These are phyloP conservation scores for Cygnus atratus DNA, from an alignment of 2,113 vertebrate genomes.

Conservation along the genomic window DNA sequence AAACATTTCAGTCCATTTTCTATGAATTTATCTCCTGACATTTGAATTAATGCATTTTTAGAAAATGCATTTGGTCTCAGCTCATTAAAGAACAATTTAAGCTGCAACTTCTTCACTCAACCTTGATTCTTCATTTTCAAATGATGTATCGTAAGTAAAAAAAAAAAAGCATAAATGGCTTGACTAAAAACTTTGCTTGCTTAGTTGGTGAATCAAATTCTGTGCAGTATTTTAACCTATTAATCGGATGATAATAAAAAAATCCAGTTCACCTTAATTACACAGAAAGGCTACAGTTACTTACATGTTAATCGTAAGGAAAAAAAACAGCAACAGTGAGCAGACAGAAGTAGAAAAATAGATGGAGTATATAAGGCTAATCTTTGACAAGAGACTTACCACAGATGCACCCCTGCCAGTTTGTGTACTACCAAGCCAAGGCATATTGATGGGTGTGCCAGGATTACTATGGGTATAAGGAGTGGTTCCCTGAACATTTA, in stretches of 20 bases:
- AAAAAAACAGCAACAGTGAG: not conserved
- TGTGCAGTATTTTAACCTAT: not conserved
- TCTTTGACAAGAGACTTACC: slow-evolving; percentile 77
- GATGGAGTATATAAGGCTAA: not conserved
- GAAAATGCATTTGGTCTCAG: not conserved
- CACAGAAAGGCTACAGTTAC: not conserved
- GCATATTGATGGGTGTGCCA: slow-evolving; percentile 97
- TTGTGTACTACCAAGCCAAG: slow-evolving; percentile 93
- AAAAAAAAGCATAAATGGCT: not conserved
- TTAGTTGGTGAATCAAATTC: not conserved
- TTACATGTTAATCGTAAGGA: not conserved
- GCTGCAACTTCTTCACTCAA: not conserved
- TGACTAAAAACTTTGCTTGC: not conserved
- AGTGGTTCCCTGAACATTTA: slow-evolving; percentile 88
- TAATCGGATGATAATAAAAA: not conserved
- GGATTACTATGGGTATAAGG: slow-evolving; percentile 95
- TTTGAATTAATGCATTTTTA: not conserved
- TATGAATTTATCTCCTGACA: not conserved
- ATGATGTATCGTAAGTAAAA: not conserved
- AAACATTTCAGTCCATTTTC: not conserved
- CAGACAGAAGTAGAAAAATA: not conserved
- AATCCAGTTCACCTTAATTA: not conserved
- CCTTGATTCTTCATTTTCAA: not conserved
- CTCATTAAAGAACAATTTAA: not conserved
- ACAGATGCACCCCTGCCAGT: slow-evolving; percentile 94